These are phyloP conservation scores for Drosophila ficusphila DNA, from an alignment of 1,140 invertebrate species.

Conservation along the genomic window DNA sequence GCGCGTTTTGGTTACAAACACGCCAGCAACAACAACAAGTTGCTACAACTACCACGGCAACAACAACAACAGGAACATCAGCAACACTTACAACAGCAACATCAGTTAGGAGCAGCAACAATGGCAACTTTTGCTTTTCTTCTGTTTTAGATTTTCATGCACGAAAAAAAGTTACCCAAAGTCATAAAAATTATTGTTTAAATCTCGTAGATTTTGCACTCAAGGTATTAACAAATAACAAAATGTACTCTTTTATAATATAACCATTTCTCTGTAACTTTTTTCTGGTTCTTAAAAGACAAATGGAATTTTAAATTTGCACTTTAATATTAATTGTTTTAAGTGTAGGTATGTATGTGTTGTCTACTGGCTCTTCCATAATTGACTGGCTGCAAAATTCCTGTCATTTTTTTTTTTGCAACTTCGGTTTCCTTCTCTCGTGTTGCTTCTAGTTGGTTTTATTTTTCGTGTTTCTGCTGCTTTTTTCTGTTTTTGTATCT, in stretches of 20 bases:
- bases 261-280: too few relatives aligned
- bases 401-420: slow-evolving; percentile 58
- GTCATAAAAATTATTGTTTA: background rate
- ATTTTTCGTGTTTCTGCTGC: slow-evolving; percentile 6
- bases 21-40: slow-evolving; percentile 43
- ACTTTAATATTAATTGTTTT: background rate
- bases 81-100: slow-evolving; percentile 18
- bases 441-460: slow-evolving; percentile 12
- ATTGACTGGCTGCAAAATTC: slow-evolving; percentile 80
- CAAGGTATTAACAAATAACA: too few relatives aligned
- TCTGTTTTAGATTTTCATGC: slow-evolving; percentile 21
- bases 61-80: slow-evolving; percentile 24
- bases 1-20: slow-evolving; percentile 75
- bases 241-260: too few relatives aligned
- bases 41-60: slow-evolving; percentile 21
- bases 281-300: background rate
- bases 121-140: slow-evolving; percentile 63
- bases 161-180: slow-evolving; percentile 4
- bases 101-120: slow-evolving; percentile 7
- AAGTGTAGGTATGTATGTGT: slow-evolving; percentile 14
- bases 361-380: slow-evolving; percentile 50
- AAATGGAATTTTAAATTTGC: background rate
- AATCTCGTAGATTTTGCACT: too few relatives aligned
- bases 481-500: slow-evolving; percentile 5
- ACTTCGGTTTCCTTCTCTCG: slow-evolving; percentile 38